Evolutionary conservation across 1,140 invertebrate genomes (phyloP), one percentile per base, ranked within the genome.

Genomic region (Bombus cullumanus): DNA sequence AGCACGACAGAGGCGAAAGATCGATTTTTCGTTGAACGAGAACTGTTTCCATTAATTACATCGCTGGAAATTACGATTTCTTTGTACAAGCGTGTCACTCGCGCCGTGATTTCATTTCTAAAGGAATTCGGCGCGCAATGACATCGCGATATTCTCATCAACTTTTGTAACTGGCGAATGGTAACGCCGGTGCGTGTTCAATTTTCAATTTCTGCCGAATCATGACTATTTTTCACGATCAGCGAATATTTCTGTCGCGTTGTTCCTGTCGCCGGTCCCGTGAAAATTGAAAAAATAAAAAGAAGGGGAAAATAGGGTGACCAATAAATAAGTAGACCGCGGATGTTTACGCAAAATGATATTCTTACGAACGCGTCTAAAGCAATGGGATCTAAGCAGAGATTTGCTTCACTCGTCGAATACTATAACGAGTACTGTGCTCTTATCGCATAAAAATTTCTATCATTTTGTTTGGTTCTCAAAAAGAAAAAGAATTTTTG

Each of bases 171-270:
- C 6, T 22, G 34, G 31, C 31, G 41, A 18, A 22, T 62, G n/a
- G n/a, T n/a, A n/a, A n/a, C 47, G 3, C 22, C 47, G 22, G 28
- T 39, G 47, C 28, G n/a, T 34, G 53, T 34, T 22, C 66, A 6
- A 39, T 69, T 80, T 53, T 64, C 83, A 71, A 47, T 80, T 80
- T 43, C 2, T 12, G 77, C n/a, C n/a, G 83, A 80, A 37, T 85
- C 83, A 22, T 39, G 31, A 62, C 25, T 64, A 39, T 73, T 78
- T 83, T 53, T 64, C 22, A 78, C 68, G 62, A 62, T 86, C 74
- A 77, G 81, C 85, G 37, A 83, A 86, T 83, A 83, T 72, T 83
- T 86, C 28, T 8, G 34, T 12, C 31, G 39, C 28, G 22, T 6
- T 2, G 22, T 53, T 43, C 62, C 43, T 18, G 39, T 28, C 13